phyloP scores from a whole-genome alignment of 2,113 vertebrate genomes.

The Melanerpes aurifrons region DNA sequence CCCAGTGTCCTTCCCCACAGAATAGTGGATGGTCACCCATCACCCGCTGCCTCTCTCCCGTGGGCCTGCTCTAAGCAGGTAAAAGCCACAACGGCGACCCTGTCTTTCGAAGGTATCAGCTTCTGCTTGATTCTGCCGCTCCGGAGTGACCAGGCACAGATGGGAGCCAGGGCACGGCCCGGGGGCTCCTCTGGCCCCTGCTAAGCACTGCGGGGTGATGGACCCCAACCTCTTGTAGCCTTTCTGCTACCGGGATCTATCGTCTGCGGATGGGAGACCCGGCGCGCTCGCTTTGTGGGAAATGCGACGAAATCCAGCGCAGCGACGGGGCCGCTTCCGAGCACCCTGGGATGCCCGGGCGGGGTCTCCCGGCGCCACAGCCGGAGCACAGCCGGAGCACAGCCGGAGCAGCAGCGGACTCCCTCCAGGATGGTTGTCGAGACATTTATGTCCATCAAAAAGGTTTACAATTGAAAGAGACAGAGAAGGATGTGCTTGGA shows the following conservation, averaged over 20 bases:
- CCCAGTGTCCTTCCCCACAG: rapidly evolving
- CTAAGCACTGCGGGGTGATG: neutral
- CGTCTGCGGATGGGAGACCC: neutral
- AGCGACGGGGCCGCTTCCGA: neutral
- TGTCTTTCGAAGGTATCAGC: neutral
- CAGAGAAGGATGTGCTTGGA: neutral
- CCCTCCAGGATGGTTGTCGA: neutral
- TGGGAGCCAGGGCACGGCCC: neutral
- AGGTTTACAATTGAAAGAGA: neutral
- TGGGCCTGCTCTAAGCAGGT: neutral
- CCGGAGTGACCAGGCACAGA: neutral
- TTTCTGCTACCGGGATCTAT: neutral
- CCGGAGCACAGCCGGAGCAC: neutral
- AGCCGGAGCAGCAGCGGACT: neutral
- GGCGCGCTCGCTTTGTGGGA: neutral
- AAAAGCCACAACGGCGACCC: neutral
- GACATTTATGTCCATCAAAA: neutral
- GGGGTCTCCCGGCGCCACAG: neutral
- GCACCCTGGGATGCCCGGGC: too few relatives aligned
- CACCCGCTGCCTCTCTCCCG: neutral
- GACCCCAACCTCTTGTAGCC: neutral
- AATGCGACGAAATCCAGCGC: neutral
- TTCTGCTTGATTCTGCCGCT: neutral
- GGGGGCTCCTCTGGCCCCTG: neutral
- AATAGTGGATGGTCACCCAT: neutral